Percentiles rank a stretch among this genome's conserved stretches.
Evolutionary conservation across 2,888 invertebrate species (phyloP).

Genomic region (Eupithecia insigniata): DNA sequence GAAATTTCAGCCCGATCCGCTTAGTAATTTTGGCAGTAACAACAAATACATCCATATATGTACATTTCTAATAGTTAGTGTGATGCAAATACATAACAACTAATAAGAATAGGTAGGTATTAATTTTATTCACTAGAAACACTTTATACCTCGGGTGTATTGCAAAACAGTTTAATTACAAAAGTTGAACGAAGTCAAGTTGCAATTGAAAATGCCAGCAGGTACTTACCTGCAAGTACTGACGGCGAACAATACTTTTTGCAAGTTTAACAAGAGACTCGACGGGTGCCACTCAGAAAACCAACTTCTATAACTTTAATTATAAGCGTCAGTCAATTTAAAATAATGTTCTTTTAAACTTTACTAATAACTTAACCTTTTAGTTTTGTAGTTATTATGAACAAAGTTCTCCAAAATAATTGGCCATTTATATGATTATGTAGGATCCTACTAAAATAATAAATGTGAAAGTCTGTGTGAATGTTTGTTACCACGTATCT

Average conservation of each 20-base stretch:
- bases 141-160: background rate
- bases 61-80: background rate
- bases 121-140: background rate
- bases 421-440: no score
- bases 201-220: slow-evolving; percentile 2
- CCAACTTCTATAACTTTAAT: background rate
- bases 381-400: background rate
- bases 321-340: background rate
- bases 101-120: background rate
- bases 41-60: background rate
- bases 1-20: background rate
- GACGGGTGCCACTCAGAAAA: background rate
- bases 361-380: background rate
- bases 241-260: slow-evolving; percentile 1
- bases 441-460: no score
- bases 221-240: background rate
- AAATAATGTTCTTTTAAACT: background rate
- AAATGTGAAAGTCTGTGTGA: no score
- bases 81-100: background rate
- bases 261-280: background rate
- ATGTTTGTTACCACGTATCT: no score
- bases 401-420: background rate
- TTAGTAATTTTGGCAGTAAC: no score
- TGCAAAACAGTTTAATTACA: background rate
- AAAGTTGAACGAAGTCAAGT: slow-evolving; percentile 1